Evolutionary conservation across 2,113 vertebrate genomes (phyloP).

Genomic region (Hypocryptadius cinnamomeus): DNA sequence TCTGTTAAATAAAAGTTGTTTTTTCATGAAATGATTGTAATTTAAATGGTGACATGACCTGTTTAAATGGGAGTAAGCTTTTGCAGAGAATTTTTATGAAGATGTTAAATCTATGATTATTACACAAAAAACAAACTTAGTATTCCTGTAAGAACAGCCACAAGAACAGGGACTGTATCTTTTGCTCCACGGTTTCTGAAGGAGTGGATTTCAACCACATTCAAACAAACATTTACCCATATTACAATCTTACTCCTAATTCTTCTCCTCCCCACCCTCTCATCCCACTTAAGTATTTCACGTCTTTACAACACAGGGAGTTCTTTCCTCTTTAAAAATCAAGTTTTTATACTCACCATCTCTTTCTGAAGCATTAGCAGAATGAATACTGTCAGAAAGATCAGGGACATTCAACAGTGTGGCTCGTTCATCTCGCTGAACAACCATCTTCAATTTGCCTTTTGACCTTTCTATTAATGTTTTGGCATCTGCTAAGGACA

Average conservation of each 20-base stretch:
- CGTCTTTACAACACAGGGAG: not conserved
- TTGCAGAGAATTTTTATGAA: conserved; percentile 3
- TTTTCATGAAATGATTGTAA: conserved; percentile 44
- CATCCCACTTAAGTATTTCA: not conserved
- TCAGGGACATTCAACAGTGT: conserved; percentile 95
- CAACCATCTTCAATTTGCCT: conserved; percentile 99
- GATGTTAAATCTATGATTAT: not conserved
- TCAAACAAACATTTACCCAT: not conserved
- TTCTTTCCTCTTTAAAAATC: not conserved
- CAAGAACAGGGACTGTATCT: not conserved
- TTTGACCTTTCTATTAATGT: conserved; percentile 99
- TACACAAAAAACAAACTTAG: not conserved
- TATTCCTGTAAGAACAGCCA: not conserved
- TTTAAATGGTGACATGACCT: conserved; percentile 34
- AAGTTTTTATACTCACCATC: conserved; percentile 79
- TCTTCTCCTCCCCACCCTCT: not conserved
- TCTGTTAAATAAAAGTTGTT: conserved; percentile 78
- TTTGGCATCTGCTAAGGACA: conserved; percentile 97
- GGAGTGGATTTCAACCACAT: not conserved
- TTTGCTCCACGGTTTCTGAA: not conserved
- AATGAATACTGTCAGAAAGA: conserved; percentile 96
- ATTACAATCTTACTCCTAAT: not conserved
- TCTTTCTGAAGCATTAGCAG: conserved; percentile 94
- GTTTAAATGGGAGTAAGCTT: conserved; percentile 40
- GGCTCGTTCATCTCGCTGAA: conserved; percentile 93